A percentile compares a stretch with the other conserved stretches of the same genome.
These are phyloP conservation scores for Caradrina kadenii DNA, from an alignment of 2,888 invertebrate species.

Conservation along the genomic window DNA sequence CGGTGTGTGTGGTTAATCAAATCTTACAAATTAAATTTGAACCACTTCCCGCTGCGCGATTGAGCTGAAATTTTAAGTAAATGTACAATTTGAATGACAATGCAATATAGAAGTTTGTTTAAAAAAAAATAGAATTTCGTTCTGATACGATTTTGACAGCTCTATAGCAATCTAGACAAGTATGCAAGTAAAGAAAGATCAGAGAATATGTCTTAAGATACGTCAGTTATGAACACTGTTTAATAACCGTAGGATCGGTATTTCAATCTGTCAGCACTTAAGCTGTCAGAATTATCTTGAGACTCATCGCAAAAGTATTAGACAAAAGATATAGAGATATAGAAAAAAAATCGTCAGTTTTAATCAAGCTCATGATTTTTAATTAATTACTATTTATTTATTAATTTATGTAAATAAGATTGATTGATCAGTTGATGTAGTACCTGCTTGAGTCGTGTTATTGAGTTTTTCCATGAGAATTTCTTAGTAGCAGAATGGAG, in stretches of 20 bases:
- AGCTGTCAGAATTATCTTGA: neutral
- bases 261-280: slow-evolving; percentile 10
- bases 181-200: slow-evolving; percentile 2
- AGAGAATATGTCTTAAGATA: slow-evolving; percentile 8
- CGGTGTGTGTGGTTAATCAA: no score
- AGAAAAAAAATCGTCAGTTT: neutral
- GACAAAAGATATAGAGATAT: neutral
- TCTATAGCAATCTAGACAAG: neutral
- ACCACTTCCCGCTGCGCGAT: no score
- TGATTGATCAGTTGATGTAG: no score
- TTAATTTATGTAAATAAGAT: no score
- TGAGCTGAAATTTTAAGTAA: no score
- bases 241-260: neutral
- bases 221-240: neutral
- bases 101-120: no score
- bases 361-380: neutral
- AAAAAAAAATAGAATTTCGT: neutral
- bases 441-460: no score
- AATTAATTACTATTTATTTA: neutral
- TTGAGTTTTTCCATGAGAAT: no score
- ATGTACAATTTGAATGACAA: no score
- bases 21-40: no score
- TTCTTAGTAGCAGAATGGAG: no score
- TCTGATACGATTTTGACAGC: neutral
- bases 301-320: neutral